phyloP scores from a whole-genome alignment of 2,888 invertebrate species.

The Ochropleura leucogaster region DNA sequence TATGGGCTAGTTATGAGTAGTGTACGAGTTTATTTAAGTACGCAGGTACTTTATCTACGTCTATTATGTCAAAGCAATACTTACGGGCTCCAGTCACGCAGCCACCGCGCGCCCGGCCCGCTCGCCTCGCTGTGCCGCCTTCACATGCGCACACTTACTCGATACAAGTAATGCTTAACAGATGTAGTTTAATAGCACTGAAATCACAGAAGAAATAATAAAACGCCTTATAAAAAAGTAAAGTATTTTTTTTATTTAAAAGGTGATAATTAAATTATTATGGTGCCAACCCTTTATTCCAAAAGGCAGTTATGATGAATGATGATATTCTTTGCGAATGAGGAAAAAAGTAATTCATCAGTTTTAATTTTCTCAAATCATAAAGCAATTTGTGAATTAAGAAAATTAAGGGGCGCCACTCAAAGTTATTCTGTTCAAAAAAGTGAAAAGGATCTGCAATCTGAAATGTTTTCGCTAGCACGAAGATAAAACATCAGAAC shows the following conservation, averaged over 20 bases:
- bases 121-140: conserved; percentile 62
- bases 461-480: background rate
- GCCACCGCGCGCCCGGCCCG: conserved; percentile 64
- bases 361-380: conserved; percentile 34
- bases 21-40: conserved; percentile 48
- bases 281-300: conserved; percentile 13
- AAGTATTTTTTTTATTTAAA: background rate
- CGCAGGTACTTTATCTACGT: conserved; percentile 68
- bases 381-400: conserved; percentile 23
- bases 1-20: conserved; percentile 27
- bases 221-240: too few species aligned
- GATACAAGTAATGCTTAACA: background rate
- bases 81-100: conserved; percentile 78
- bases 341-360: conserved; percentile 36
- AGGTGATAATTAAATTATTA: background rate
- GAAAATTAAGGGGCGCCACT: conserved; percentile 24
- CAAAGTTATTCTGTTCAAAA: background rate
- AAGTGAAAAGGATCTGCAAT: background rate
- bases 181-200: background rate
- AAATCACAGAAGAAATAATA: background rate
- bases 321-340: conserved; percentile 13
- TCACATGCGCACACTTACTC: conserved; percentile 31
- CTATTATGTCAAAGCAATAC: conserved; percentile 78
- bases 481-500: background rate
- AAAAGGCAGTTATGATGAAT: conserved; percentile 29